A percentile compares a stretch with the other conserved stretches of the same genome.
Evolutionary conservation across 2,113 vertebrate genomes (phyloP).

Genomic region (Centrocercus urophasianus): DNA sequence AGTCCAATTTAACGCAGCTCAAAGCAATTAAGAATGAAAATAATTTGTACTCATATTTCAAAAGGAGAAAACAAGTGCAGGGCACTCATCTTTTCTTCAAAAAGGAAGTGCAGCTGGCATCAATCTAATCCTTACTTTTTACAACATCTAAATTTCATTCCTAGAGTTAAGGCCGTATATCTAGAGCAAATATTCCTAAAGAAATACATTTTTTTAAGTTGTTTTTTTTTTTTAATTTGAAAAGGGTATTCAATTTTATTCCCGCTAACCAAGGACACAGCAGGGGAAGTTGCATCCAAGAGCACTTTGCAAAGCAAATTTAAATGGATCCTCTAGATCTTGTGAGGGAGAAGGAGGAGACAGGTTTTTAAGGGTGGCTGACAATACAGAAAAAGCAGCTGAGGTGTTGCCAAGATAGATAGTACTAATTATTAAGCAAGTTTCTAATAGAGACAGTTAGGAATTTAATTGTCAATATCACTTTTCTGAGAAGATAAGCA

Average conservation of each 20-base stretch:
- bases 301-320: neutral
- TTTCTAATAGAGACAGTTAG: neutral
- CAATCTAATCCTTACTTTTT: neutral
- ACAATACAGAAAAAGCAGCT: neutral
- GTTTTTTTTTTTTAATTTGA: neutral
- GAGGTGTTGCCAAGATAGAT: neutral
- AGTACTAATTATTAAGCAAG: constrained; percentile 1
- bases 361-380: neutral
- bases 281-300: neutral
- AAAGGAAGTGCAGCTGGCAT: neutral
- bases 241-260: neutral
- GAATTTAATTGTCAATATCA: constrained; percentile 8
- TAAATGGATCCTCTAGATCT: neutral
- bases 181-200: neutral
- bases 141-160: neutral
- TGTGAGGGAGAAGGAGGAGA: neutral
- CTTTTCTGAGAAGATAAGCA: neutral
- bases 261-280: neutral
- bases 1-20: neutral
- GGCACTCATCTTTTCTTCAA: neutral
- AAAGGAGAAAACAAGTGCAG: neutral
- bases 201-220: neutral
- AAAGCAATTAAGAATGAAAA: neutral
- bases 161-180: neutral
- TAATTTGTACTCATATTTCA: neutral